These are phyloP conservation scores for Neoitamus cyanurus DNA, from an alignment of 2,888 invertebrate genomes.

Conservation along the genomic window DNA sequence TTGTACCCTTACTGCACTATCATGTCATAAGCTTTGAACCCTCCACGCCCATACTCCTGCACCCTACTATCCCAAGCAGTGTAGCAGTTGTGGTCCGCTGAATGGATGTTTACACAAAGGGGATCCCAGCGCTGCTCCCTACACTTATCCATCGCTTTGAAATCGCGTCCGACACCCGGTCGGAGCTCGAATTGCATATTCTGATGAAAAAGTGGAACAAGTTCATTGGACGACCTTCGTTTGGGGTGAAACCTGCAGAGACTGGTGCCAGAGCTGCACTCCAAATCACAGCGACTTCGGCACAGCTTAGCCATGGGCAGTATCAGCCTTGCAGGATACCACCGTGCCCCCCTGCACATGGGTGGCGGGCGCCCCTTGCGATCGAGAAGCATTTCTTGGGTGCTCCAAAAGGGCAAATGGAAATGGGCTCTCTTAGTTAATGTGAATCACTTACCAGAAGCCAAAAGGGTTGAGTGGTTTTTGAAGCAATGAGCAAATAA, in stretches of 20 bases:
- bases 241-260: background rate
- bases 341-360: background rate
- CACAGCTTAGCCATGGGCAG: background rate
- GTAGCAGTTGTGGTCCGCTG: background rate
- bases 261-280: background rate
- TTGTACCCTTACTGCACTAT: background rate
- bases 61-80: background rate
- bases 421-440: slow-evolving; percentile 9
- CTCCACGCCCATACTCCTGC: background rate
- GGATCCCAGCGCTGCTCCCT: background rate
- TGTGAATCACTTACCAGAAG: slow-evolving; percentile 26
- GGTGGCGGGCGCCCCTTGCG: background rate
- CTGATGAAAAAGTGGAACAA: slow-evolving; percentile 40
- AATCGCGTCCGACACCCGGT: background rate
- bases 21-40: slow-evolving; percentile 3
- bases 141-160: background rate
- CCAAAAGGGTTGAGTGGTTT: slow-evolving; percentile 30
- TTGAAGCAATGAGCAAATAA: slow-evolving; percentile 5
- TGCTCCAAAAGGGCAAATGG: background rate
- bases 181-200: slow-evolving; percentile 20
- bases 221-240: slow-evolving; percentile 42
- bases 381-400: background rate
- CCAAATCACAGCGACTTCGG: background rate
- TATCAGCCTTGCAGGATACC: background rate
- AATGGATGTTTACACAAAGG: background rate